Evolutionary conservation across 2,888 invertebrate species (phyloP).

Genomic region (Biston betularia): DNA sequence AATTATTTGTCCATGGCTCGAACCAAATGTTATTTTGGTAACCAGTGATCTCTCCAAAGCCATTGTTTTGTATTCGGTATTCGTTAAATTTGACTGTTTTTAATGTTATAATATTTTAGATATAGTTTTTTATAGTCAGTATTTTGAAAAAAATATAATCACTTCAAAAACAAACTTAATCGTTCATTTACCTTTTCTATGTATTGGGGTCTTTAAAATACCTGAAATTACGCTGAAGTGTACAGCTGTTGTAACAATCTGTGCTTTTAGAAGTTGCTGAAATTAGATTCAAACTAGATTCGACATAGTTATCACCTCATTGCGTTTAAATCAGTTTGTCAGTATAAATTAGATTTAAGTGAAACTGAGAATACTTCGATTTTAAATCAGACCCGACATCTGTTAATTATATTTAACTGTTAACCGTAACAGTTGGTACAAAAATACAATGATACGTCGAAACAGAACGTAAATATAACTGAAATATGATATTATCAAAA

Average conservation of each 20-base stretch:
- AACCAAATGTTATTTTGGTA: slow-evolving; percentile 40
- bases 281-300: too few relatives aligned
- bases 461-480: neutral
- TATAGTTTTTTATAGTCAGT: slow-evolving; percentile 49
- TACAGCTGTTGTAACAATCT: too few relatives aligned
- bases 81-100: slow-evolving; percentile 58
- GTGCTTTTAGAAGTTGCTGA: too few relatives aligned
- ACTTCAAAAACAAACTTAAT: slow-evolving; percentile 9
- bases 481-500: too few relatives aligned
- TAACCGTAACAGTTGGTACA: neutral
- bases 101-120: slow-evolving; percentile 60
- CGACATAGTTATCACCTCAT: too few relatives aligned
- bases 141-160: slow-evolving; percentile 35
- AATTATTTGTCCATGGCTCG: slow-evolving; percentile 15
- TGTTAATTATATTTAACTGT: neutral
- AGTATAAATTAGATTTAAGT: too few relatives aligned
- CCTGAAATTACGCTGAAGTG: too few relatives aligned
- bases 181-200: neutral
- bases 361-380: too few relatives aligned
- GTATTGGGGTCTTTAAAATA: neutral
- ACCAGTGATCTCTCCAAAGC: slow-evolving; percentile 57
- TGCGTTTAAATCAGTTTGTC: too few relatives aligned
- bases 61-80: slow-evolving; percentile 51
- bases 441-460: neutral
- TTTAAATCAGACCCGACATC: neutral